A percentile compares a stretch with the other conserved stretches of the same genome.
Conservation (phyloP, 2,888 invertebrate species). For the Apamea crenata region DNA sequence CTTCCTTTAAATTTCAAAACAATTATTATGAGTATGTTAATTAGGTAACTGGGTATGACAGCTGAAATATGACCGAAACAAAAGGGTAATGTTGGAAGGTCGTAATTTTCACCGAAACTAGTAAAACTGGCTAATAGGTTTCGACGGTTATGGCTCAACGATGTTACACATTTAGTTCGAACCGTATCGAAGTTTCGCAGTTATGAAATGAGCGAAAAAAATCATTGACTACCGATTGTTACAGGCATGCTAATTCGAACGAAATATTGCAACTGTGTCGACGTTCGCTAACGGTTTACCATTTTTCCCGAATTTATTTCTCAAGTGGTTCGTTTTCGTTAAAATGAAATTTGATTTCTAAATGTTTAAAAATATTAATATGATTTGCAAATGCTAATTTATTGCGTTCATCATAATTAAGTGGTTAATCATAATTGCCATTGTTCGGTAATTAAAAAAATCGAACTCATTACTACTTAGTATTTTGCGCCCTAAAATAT, state of each 20-base stretch:
- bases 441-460: not conserved
- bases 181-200: slow-evolving; percentile 85
- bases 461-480: not conserved
- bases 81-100: slow-evolving; percentile 28
- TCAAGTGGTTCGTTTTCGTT: not conserved
- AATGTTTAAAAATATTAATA: not conserved
- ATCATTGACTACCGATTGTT: slow-evolving; percentile 77
- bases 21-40: not conserved
- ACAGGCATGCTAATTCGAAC: slow-evolving; percentile 85
- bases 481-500: not conserved
- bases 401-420: slow-evolving; percentile 3
- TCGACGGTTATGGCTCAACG: slow-evolving; percentile 82
- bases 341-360: not conserved
- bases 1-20: not conserved
- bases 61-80: not conserved
- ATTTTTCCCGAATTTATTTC: slow-evolving; percentile 41
- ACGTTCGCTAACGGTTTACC: slow-evolving; percentile 69
- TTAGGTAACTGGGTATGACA: slow-evolving; percentile 7
- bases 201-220: slow-evolving; percentile 83
- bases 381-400: not conserved
- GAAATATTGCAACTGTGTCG: slow-evolving; percentile 75
- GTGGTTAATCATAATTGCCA: not conserved
- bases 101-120: slow-evolving; percentile 49
- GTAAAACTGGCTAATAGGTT: slow-evolving; percentile 76
- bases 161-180: slow-evolving; percentile 86